Evolutionary conservation across 2,888 invertebrate genomes (phyloP), one percentile per base, ranked within the genome.

Genomic region (Aleiodes testaceus): DNA sequence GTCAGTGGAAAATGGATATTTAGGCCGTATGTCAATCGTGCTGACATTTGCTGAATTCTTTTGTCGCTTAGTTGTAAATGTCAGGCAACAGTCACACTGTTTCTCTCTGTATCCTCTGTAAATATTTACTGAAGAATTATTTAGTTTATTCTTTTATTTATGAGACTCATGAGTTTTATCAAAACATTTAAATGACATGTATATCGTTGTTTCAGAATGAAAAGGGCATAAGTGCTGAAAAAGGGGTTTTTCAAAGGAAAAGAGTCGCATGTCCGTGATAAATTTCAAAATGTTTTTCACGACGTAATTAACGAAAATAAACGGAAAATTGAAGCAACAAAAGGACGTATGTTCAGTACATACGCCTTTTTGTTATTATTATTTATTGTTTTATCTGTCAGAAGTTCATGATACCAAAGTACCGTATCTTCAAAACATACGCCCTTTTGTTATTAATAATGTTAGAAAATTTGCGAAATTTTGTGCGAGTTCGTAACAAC

Each of bases 21-120:
- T 44, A 63, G 20, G 45, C n/a, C 55, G 55, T 36, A 20, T 16
- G 16, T 20, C 59, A 22, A 55, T 55, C 20, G 61, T 18, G 61
- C 61, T 63, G 61, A 63, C 61, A 63, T 44, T 63, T 18, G 61
- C 63, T 45, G n/a, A 63, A 63, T 63, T 63, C 63, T 44, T 18
- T 30, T 12, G 22, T 45, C 63, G 45, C 45, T 63, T 45, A 26
- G 45, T 47, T 26, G 45, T 45, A 45, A 45, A 63, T 63, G 63
- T 63, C 45, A 9, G 0, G 16, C 26, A 63, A 45, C 9, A 44
- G 20, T 45, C 3, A 22, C n/a, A 45, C 20, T 45, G 11, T 45
- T 44, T 45, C 45, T 61, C 42, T 61, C 61, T 18, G 11, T 36
- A 63, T 61, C 63, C 22, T 20, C 63, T 47, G 11, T 44, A 47